phyloP scores from a whole-genome alignment of 2,888 invertebrate species.

The Blastobasis adustella region DNA sequence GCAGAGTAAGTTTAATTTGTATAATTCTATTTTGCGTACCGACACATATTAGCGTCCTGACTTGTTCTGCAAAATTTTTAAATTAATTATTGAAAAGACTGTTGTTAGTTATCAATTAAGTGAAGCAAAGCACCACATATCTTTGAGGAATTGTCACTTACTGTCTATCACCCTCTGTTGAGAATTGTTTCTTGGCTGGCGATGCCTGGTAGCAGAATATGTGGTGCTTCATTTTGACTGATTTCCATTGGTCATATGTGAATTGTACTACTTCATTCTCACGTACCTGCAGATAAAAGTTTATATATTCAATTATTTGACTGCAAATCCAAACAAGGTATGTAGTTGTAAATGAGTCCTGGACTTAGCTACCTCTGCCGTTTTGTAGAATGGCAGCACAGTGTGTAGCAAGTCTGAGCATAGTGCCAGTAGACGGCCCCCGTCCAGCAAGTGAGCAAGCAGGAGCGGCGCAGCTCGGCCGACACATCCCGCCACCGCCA shows the following conservation, averaged over 20 bases:
- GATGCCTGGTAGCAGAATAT: slow-evolving; percentile 92
- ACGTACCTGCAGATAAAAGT: slow-evolving; percentile 71
- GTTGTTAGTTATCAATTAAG: not conserved
- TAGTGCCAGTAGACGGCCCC: slow-evolving; percentile 84
- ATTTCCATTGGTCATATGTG: slow-evolving; percentile 88
- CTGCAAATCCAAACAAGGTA: no score
- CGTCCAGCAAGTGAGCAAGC: slow-evolving; percentile 81
- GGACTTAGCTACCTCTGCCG: slow-evolving; percentile 79
- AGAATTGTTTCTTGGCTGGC: slow-evolving; percentile 87
- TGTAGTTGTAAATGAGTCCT: no score
- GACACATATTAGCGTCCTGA: slow-evolving; percentile 67
- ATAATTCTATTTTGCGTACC: slow-evolving; percentile 42
- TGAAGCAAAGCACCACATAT: not conserved
- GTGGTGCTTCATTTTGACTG: slow-evolving; percentile 90
- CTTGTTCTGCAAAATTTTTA: slow-evolving; percentile 64
- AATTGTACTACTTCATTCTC: slow-evolving; percentile 90
- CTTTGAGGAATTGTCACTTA: slow-evolving; percentile 31
- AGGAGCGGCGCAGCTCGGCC: slow-evolving; percentile 78
- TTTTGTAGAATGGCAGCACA: slow-evolving; percentile 86
- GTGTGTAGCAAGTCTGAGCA: slow-evolving; percentile 88
- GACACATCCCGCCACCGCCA: slow-evolving; percentile 87
- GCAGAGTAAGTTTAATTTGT: not conserved
- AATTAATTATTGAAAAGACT: slow-evolving; percentile 6
- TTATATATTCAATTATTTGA: no score
- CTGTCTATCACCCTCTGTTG: slow-evolving; percentile 81